Evolutionary conservation across 1,140 invertebrate species (phyloP).

Genomic region (Zaprionus taronus): DNA sequence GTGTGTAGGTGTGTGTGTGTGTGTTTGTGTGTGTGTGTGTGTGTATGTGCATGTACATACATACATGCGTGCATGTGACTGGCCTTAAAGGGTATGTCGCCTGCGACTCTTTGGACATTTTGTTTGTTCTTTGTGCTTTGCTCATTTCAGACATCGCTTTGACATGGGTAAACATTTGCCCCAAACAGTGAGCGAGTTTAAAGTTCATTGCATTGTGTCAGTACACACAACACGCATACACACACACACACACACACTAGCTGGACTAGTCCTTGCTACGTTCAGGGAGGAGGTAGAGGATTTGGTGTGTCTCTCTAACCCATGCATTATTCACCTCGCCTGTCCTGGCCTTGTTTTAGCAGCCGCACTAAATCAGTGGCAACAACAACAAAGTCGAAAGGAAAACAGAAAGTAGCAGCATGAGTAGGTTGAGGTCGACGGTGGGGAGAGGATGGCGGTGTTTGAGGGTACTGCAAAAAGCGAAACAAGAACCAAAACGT

Average conservation of each 20-base stretch:
- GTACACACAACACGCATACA: constrained; percentile 1
- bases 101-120: constrained; percentile 20
- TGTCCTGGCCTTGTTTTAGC: constrained; percentile 60
- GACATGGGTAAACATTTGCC: constrained; percentile 69
- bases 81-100: constrained; percentile 8
- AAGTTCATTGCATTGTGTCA: constrained; percentile 67
- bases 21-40: background rate
- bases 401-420: constrained; percentile 8
- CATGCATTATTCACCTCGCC: constrained; percentile 50
- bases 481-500: constrained; percentile 3
- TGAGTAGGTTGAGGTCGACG: background rate
- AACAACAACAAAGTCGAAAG: constrained; percentile 11
- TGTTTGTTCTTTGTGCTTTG: constrained; percentile 44
- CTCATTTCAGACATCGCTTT: constrained; percentile 39
- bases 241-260: background rate
- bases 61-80: background rate
- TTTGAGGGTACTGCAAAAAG: background rate
- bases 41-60: background rate
- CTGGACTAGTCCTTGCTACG: constrained; percentile 4
- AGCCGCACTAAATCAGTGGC: constrained; percentile 24
- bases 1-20: background rate
- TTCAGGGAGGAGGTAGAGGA: background rate
- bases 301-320: constrained; percentile 17
- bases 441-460: background rate
- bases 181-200: constrained; percentile 54